These are phyloP conservation scores for Mohoua ochrocephala DNA, from an alignment of 2,113 vertebrate genomes.

Conservation along the genomic window DNA sequence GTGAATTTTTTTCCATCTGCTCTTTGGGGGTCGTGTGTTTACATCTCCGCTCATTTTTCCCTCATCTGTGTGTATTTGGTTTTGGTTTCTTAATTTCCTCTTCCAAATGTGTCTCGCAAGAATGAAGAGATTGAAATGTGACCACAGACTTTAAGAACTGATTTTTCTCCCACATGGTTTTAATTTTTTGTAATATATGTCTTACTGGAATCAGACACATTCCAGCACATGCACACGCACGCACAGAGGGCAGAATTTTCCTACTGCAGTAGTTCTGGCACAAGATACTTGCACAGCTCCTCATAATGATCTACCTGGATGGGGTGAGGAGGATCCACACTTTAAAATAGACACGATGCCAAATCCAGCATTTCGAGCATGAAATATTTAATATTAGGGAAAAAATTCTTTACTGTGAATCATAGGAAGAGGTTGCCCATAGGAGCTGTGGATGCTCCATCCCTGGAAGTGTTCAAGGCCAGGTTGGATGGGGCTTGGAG, in stretches of 20 bases:
- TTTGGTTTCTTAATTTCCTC: conserved; percentile 38
- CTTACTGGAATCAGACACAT: background rate
- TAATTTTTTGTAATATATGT: background rate
- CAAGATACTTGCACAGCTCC: background rate
- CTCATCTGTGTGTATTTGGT: background rate
- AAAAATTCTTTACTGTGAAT: background rate
- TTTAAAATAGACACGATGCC: background rate
- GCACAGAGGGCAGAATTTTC: background rate
- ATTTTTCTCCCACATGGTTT: background rate
- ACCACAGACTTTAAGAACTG: background rate
- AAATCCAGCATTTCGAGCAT: background rate
- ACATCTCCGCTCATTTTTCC: background rate
- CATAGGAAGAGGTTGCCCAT: background rate
- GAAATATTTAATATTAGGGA: background rate
- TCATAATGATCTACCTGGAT: background rate
- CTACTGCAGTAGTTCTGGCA: background rate
- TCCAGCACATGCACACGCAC: background rate
- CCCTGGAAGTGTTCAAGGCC: background rate
- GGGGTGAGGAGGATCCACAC: background rate
- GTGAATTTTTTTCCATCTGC: background rate
- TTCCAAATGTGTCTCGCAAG: background rate
- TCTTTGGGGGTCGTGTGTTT: background rate
- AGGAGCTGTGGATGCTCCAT: background rate
- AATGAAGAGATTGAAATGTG: background rate
- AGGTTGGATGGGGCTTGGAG: background rate